Conservation (phyloP, 2,888 invertebrate species). For the Listrodromus nycthemerus region DNA sequence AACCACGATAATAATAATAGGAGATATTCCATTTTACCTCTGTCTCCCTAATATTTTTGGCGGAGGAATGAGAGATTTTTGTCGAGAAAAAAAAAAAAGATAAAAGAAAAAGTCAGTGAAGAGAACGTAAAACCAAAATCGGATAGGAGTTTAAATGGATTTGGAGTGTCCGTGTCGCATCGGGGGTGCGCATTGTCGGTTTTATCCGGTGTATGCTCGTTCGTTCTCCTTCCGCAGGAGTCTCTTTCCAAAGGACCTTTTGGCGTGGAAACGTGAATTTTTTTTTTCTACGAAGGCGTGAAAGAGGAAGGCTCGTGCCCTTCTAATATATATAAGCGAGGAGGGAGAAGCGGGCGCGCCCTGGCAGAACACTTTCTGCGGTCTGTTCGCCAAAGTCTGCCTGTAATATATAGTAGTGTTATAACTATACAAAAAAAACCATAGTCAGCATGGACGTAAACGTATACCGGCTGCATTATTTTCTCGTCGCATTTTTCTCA, state of each 20-base stretch:
- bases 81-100: constrained; percentile 45
- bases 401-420: constrained; percentile 8
- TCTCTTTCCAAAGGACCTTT: constrained; percentile 27
- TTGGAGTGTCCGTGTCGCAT: constrained; percentile 73
- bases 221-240: background rate
- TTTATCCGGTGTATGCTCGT: constrained; percentile 46
- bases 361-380: constrained; percentile 62
- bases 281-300: constrained; percentile 77
- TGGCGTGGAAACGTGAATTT: constrained; percentile 60
- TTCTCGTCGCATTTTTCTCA: constrained; percentile 63
- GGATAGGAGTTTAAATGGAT: constrained; percentile 81
- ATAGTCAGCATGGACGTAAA: constrained; percentile 4
- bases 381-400: constrained; percentile 32
- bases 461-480: constrained; percentile 67
- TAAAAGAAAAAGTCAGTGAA: background rate
- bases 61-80: background rate
- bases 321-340: constrained; percentile 48
- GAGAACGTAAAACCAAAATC: constrained; percentile 74
- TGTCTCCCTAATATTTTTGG: background rate
- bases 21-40: background rate
- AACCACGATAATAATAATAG: background rate
- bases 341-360: constrained; percentile 59
- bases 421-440: constrained; percentile 18
- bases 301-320: constrained; percentile 80
- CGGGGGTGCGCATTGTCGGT: constrained; percentile 54